These are phyloP conservation scores for Caenorhabditis becei DNA, from an alignment of 2,888 invertebrate genomes.

Conservation along the genomic window DNA sequence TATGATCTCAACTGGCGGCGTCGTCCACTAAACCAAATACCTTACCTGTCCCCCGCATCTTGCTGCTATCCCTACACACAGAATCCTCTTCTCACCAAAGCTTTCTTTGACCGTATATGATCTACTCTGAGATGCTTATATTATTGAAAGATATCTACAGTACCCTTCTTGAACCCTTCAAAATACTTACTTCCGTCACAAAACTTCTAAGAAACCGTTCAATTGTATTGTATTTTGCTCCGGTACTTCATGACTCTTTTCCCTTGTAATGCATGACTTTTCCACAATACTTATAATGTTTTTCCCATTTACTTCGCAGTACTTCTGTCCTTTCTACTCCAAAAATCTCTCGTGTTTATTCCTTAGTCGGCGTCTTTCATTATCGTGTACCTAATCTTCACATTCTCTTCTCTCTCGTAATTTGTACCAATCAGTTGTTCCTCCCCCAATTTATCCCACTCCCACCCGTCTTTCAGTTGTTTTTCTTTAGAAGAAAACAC, in stretches of 20 bases:
- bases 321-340: constrained; percentile 14
- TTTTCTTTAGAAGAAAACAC: constrained; percentile 30
- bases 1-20: constrained; percentile 61
- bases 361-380: constrained; percentile 65
- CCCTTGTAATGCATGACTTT: constrained; percentile 45
- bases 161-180: background rate
- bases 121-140: constrained; percentile 51
- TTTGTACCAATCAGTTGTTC: constrained; percentile 29
- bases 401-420: constrained; percentile 9
- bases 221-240: constrained; percentile 50
- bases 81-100: constrained; percentile 53
- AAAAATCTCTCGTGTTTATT: constrained; percentile 57
- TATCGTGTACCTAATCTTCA: constrained; percentile 63
- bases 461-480: constrained; percentile 45
- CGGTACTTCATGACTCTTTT: constrained; percentile 57
- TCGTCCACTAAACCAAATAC: constrained; percentile 34
- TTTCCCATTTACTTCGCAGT: constrained; percentile 4
- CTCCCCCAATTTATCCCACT: background rate
- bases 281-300: background rate
- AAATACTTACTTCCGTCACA: constrained; percentile 43
- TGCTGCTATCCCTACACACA: constrained; percentile 19
- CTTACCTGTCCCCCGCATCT: constrained; percentile 30
- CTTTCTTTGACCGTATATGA: constrained; percentile 56
- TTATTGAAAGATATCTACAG: constrained; percentile 32
- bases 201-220: constrained; percentile 1